A percentile compares a stretch with the other conserved stretches of the same genome.
Evolutionary conservation across 1,140 invertebrate species (phyloP).

Genomic region (Drosophila lacertosa): DNA sequence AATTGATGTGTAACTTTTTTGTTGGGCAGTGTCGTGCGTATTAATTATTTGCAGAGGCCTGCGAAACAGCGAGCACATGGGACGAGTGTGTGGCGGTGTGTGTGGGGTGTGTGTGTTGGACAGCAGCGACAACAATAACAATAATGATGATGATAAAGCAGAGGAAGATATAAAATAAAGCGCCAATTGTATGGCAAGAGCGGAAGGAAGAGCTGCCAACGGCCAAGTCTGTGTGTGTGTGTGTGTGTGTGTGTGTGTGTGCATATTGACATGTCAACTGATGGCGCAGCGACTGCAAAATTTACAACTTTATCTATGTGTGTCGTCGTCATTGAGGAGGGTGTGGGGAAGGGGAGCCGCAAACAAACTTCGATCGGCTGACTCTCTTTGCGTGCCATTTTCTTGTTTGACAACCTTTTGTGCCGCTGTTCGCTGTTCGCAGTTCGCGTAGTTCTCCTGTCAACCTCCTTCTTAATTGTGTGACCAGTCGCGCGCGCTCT

Average conservation of each 20-base stretch:
- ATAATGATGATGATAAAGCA: conserved; percentile 67
- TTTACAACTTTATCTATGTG: conserved; percentile 81
- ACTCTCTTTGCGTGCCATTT: conserved; percentile 67
- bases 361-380: conserved; percentile 22
- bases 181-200: conserved; percentile 63
- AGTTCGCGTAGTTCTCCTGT: conserved; percentile 30
- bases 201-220: conserved; percentile 44
- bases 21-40: conserved; percentile 30
- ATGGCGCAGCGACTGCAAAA: conserved; percentile 59
- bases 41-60: conserved; percentile 20
- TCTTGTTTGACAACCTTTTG: conserved; percentile 79
- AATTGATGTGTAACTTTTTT: conserved; percentile 17
- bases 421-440: conserved; percentile 12
- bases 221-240: conserved; percentile 2
- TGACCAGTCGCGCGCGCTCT: conserved; percentile 37
- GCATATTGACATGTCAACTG: conserved; percentile 77
- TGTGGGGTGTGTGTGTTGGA: conserved; percentile 6
- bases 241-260: conserved; percentile 19
- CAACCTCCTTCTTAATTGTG: conserved; percentile 51
- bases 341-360: neutral
- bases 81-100: neutral
- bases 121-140: conserved; percentile 40
- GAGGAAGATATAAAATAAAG: conserved; percentile 71
- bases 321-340: conserved; percentile 52
- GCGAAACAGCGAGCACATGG: conserved; percentile 4